Evolutionary conservation across 1,140 invertebrate species (phyloP).

Genomic region (Diabrotica undecimpunctata): DNA sequence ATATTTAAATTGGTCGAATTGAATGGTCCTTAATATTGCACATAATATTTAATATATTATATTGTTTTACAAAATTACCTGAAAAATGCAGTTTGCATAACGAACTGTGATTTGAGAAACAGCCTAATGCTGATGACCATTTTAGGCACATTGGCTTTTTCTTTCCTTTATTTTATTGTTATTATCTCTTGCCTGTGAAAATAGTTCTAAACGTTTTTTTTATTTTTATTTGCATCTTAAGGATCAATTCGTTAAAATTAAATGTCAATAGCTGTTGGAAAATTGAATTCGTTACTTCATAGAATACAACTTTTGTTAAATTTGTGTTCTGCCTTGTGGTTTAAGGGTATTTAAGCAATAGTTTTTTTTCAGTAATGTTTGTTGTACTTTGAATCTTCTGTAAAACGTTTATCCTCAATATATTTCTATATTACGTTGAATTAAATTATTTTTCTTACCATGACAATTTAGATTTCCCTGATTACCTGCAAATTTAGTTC

Average conservation of each 20-base stretch:
- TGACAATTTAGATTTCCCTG: too few relatives aligned
- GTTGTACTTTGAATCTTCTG: conserved; percentile 28
- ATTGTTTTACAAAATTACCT: too few relatives aligned
- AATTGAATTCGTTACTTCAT: neutral
- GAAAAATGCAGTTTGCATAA: too few relatives aligned
- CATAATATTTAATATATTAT: too few relatives aligned
- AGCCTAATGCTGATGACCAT: too few relatives aligned
- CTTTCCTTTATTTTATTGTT: neutral
- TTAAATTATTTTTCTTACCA: too few relatives aligned
- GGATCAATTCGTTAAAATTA: neutral
- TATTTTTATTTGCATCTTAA: neutral
- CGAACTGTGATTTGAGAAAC: too few relatives aligned
- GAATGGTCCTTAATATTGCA: neutral
- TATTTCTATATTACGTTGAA: conserved; percentile 6
- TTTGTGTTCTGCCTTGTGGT: conserved; percentile 28
- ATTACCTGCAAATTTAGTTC: too few relatives aligned
- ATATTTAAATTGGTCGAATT: neutral
- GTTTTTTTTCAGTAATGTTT: conserved; percentile 21
- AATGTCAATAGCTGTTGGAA: neutral
- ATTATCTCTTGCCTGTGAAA: neutral
- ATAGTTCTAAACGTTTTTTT: neutral
- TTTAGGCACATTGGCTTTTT: neutral
- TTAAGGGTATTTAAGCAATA: conserved; percentile 27
- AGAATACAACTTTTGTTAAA: conserved; percentile 16
- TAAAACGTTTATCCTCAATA: conserved; percentile 31